phyloP scores from a whole-genome alignment of 2,113 vertebrate species.

The Nannobrachium achirus region DNA sequence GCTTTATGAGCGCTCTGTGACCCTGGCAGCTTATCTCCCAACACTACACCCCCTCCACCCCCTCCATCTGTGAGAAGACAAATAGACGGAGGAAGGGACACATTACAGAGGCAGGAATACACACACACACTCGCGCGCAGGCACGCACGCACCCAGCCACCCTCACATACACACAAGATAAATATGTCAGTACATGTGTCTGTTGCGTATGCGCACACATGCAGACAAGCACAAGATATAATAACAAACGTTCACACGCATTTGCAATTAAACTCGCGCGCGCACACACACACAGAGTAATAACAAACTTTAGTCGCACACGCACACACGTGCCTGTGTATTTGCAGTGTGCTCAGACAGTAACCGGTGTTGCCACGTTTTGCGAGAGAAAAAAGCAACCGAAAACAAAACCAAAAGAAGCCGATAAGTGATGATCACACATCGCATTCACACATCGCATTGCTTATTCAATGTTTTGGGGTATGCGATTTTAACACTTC shows the following conservation, averaged over 20 bases:
- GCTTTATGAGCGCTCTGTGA: slow-evolving; percentile 37
- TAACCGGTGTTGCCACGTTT: no score
- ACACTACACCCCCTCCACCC: slow-evolving; percentile 45
- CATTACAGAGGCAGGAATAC: slow-evolving; percentile 64
- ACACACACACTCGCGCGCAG: slow-evolving; percentile 4
- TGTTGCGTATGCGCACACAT: no score
- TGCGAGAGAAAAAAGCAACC: no score
- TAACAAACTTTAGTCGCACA: not conserved
- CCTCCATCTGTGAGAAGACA: slow-evolving; percentile 61
- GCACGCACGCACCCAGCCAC: not conserved
- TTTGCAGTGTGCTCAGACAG: no score
- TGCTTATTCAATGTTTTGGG: no score
- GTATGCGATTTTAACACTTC: no score
- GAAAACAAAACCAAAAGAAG: no score
- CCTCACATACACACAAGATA: not conserved
- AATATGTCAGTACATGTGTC: no score
- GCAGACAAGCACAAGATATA: not conserved
- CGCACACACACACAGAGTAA: not conserved
- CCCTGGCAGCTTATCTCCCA: slow-evolving; percentile 50
- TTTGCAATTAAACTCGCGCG: no score
- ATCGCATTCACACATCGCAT: no score
- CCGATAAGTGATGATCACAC: no score
- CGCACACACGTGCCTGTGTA: not conserved
- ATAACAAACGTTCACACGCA: no score
- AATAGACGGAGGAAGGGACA: slow-evolving; percentile 65